phyloP scores from a whole-genome alignment of 2,888 invertebrate genomes.

The Hanleya hanleyi region DNA sequence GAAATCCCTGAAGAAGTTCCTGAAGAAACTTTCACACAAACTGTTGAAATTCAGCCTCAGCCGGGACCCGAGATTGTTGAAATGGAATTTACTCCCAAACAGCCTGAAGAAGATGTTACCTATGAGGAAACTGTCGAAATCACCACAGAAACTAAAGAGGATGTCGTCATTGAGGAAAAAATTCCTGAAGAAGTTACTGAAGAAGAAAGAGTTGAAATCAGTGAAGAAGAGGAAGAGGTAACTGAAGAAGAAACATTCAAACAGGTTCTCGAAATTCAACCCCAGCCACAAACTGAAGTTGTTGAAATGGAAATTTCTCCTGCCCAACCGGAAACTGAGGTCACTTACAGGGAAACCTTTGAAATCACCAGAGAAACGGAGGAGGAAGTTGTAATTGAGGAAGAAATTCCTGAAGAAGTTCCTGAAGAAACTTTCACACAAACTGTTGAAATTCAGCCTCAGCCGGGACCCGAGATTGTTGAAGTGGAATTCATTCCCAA shows the following conservation, averaged over 20 bases:
- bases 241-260: constrained; percentile 41
- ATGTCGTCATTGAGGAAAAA: constrained; percentile 10
- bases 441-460: constrained; percentile 20
- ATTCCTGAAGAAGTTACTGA: constrained; percentile 25
- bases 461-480: constrained; percentile 15
- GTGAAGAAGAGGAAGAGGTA: constrained; percentile 31
- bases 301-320: constrained; percentile 16
- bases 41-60: constrained; percentile 14
- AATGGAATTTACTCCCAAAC: constrained; percentile 16
- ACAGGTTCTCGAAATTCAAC: constrained; percentile 5
- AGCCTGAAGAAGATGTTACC: constrained; percentile 36
- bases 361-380: constrained; percentile 1
- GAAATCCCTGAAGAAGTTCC: constrained; percentile 35
- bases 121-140: constrained; percentile 17
- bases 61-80: constrained; percentile 21
- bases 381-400: constrained; percentile 15
- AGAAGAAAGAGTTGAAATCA: constrained; percentile 32
- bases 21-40: constrained; percentile 32
- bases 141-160: constrained; percentile 26
- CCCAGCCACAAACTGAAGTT: constrained; percentile 21
- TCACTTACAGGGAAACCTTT: constrained; percentile 1
- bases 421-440: constrained; percentile 16
- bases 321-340: constrained; percentile 11
- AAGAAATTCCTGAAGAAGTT: constrained; percentile 23
- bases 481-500: constrained; percentile 22